Percentiles rank a stretch among this genome's conserved stretches.
Evolutionary conservation across 2,113 vertebrate genomes (phyloP).

Genomic region (Limanda limanda): DNA sequence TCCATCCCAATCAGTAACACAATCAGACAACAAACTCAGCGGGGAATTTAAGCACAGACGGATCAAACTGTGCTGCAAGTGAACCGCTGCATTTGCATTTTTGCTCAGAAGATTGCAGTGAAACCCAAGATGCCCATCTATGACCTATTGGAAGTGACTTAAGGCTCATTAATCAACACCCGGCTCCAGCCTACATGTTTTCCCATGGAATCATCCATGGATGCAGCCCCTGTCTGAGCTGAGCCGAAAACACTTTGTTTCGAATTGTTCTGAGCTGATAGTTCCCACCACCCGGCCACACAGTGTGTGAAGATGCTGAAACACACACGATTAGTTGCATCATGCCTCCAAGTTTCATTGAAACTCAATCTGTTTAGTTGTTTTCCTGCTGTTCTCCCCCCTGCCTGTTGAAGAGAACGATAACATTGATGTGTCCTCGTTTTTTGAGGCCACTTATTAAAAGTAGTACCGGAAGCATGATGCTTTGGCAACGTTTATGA

Average conservation of each 20-base stretch:
- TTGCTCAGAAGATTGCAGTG: neutral
- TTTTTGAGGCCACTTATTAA: slow-evolving; percentile 17
- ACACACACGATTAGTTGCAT: slow-evolving; percentile 30
- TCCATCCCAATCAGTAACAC: too few relatives aligned
- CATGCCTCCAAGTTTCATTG: slow-evolving; percentile 6
- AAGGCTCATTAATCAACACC: slow-evolving; percentile 40
- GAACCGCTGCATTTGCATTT: neutral
- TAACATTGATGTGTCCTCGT: slow-evolving; percentile 10
- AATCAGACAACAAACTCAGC: too few relatives aligned
- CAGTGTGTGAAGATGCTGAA: slow-evolving; percentile 27
- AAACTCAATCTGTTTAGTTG: too few relatives aligned
- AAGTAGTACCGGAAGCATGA: slow-evolving; percentile 10
- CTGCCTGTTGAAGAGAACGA: slow-evolving; percentile 1
- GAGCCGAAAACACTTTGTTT: slow-evolving; percentile 6
- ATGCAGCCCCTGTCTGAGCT: slow-evolving; percentile 2
- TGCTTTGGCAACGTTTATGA: slow-evolving; percentile 23
- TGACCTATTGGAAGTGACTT: slow-evolving; percentile 16
- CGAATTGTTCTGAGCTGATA: slow-evolving; percentile 2
- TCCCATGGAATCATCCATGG: slow-evolving; percentile 7
- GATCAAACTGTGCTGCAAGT: neutral
- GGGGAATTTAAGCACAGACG: too few relatives aligned
- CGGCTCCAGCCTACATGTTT: slow-evolving; percentile 17
- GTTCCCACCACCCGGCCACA: neutral
- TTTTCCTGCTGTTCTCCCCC: neutral
- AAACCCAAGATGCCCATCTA: neutral